A percentile compares a stretch with the other conserved stretches of the same genome.
Conservation (phyloP, 2,797 vertebrate genomes). For the Chiroxiphia lanceolata region DNA sequence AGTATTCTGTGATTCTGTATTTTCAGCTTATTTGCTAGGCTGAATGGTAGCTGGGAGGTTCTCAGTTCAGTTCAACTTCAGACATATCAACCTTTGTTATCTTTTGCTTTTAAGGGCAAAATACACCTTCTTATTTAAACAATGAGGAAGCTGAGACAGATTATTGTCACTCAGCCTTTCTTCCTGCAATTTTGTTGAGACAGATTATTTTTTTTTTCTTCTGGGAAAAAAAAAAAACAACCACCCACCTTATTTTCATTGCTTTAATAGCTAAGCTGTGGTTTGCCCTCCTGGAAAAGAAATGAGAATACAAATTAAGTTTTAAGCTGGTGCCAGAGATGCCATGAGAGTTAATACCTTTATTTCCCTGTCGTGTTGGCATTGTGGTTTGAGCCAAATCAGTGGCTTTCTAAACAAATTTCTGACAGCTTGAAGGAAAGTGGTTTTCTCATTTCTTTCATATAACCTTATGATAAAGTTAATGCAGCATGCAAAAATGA, state of each 20-base stretch:
- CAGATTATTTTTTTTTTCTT: background rate
- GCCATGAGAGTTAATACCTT: background rate
- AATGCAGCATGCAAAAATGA: background rate
- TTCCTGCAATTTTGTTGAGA: background rate
- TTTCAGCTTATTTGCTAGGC: fast-evolving
- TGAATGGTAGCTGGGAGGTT: background rate
- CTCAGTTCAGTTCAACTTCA: background rate
- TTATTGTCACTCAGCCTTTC: background rate
- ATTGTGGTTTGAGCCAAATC: background rate
- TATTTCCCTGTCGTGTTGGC: background rate
- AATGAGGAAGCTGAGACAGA: background rate
- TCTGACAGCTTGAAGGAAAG: background rate
- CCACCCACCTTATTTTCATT: background rate
- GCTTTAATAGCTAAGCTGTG: background rate
- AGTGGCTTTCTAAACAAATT: background rate
- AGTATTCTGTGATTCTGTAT: background rate
- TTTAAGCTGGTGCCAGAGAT: background rate
- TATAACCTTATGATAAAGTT: background rate
- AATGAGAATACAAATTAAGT: background rate
- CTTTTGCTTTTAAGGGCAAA: background rate
- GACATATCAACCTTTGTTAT: background rate
- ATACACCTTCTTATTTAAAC: background rate
- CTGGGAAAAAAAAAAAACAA: too few species aligned
- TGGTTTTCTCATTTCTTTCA: background rate
- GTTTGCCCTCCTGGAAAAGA: background rate